A percentile compares a stretch with the other conserved stretches of the same genome.
phyloP scores from a whole-genome alignment of 2,113 vertebrate species.

The Saguinus imperator region DNA sequence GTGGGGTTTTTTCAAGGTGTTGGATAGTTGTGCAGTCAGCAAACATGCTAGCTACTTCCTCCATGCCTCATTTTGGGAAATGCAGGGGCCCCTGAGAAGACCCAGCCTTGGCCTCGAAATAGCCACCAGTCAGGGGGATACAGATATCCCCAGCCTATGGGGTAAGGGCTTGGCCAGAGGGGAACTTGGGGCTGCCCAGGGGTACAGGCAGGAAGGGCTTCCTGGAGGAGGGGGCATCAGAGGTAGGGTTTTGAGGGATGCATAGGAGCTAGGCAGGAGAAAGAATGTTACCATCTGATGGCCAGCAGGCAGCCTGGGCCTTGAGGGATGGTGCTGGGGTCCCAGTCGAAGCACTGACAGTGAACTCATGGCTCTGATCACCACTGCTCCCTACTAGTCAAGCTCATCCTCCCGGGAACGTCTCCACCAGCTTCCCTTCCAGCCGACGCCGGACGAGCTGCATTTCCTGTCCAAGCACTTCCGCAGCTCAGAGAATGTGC shows the following conservation, averaged over 20 bases:
- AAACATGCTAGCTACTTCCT: background rate
- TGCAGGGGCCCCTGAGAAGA: background rate
- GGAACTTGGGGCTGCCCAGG: background rate
- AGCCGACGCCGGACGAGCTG: slow-evolving; percentile 97
- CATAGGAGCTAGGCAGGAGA: background rate
- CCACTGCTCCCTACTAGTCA: slow-evolving; percentile 83
- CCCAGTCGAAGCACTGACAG: background rate
- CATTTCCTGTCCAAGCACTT: slow-evolving; percentile 98
- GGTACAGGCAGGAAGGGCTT: background rate
- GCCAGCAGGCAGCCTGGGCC: background rate
- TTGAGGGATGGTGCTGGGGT: background rate
- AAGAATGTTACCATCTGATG: background rate
- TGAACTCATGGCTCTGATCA: background rate
- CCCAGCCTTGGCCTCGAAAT: background rate
- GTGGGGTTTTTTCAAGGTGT: background rate
- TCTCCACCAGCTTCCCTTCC: slow-evolving; percentile 97
- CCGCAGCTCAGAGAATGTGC: slow-evolving; percentile 94
- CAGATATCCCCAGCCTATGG: background rate
- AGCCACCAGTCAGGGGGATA: background rate
- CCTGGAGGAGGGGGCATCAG: background rate
- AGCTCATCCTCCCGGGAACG: slow-evolving; percentile 98
- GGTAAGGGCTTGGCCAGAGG: background rate
- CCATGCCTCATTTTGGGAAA: background rate
- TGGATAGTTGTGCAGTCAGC: background rate
- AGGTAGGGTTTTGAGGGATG: background rate